Conservation (phyloP, 2,113 vertebrate species). For the Uria aalge region DNA sequence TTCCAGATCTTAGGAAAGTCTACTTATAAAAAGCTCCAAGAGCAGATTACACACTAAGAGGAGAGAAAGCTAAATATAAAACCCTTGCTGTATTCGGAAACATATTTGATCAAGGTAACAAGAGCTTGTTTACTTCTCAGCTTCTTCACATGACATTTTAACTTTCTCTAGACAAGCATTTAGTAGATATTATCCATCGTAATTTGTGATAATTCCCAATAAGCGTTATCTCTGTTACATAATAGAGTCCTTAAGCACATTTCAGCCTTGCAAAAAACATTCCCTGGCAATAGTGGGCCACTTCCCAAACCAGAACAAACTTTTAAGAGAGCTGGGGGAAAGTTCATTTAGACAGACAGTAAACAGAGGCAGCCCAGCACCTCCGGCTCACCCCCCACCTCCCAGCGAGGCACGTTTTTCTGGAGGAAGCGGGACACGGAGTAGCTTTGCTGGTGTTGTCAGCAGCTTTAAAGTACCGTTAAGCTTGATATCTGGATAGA, state of each 20-base stretch:
- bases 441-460: not conserved
- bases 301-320: slow-evolving; percentile 29
- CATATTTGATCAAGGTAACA: slow-evolving; percentile 50
- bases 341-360: not conserved
- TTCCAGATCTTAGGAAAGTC: slow-evolving; percentile 56
- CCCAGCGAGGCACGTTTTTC: not conserved
- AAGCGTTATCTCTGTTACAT: slow-evolving; percentile 43
- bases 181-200: not conserved
- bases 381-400: not conserved
- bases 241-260: slow-evolving; percentile 35
- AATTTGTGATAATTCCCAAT: slow-evolving; percentile 3
- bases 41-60: slow-evolving; percentile 62
- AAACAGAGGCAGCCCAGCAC: slow-evolving; percentile 25
- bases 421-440: not conserved
- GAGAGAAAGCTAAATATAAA: slow-evolving; percentile 66
- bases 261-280: slow-evolving; percentile 33
- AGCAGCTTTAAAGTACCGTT: not conserved
- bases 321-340: slow-evolving; percentile 1
- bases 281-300: slow-evolving; percentile 19
- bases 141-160: slow-evolving; percentile 38
- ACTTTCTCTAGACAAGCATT: slow-evolving; percentile 24
- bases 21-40: slow-evolving; percentile 62
- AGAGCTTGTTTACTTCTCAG: slow-evolving; percentile 58
- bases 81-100: slow-evolving; percentile 29
- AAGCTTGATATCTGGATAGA: not conserved